Evolutionary conservation across 2,113 vertebrate genomes (phyloP).

Genomic region (Triplophysa rosa): DNA sequence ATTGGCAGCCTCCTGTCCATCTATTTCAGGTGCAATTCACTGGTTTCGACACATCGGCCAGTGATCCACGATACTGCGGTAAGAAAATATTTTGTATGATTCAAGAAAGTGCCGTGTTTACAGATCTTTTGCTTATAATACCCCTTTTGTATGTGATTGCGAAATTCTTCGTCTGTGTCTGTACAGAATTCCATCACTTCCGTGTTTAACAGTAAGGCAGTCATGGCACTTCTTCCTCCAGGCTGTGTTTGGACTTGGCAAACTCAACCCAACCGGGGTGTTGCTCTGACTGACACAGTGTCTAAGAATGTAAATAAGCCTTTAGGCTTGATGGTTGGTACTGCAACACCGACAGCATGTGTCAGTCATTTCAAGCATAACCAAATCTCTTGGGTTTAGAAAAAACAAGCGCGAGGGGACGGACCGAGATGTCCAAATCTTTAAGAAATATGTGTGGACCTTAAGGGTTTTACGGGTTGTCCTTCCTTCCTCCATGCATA

Average conservation of each 20-base stretch:
- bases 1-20: conserved; percentile 35
- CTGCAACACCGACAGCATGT: not conserved
- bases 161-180: not conserved
- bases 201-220: not conserved
- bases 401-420: conserved; percentile 13
- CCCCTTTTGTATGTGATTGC: not conserved
- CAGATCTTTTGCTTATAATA: not conserved
- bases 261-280: conserved; percentile 18
- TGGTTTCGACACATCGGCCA: conserved; percentile 42
- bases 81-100: conserved; percentile 14
- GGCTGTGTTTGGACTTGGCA: conserved; percentile 39
- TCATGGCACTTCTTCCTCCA: not conserved
- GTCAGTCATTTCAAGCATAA: conserved; percentile 25
- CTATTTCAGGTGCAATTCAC: conserved; percentile 31
- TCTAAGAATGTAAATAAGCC: conserved; percentile 57
- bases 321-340: conserved; percentile 37
- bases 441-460: not conserved
- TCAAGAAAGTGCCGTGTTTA: not conserved
- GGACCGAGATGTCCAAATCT: conserved; percentile 15
- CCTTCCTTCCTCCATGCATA: not conserved
- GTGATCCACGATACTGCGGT: conserved; percentile 13
- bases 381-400: conserved; percentile 7
- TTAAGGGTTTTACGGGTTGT: not conserved
- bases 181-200: not conserved
- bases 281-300: conserved; percentile 45